These are phyloP conservation scores for Paguma larvata DNA, from an alignment of 2,797 vertebrate species.

Conservation along the genomic window DNA sequence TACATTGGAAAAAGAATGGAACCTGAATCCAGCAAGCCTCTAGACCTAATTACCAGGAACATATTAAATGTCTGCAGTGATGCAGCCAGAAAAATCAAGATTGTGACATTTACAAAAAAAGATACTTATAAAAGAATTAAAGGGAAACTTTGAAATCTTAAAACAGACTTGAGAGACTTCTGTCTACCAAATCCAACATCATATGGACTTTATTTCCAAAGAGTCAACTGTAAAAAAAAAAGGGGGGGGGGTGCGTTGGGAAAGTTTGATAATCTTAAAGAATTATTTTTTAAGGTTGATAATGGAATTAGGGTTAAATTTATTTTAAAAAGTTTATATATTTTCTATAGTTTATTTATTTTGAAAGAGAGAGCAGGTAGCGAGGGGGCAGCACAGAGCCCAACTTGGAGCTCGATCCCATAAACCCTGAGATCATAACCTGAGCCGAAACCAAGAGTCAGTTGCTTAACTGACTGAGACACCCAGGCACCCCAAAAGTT, in stretches of 20 bases:
- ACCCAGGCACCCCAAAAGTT: too few species aligned
- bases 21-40: neutral
- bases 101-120: neutral
- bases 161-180: neutral
- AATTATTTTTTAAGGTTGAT: neutral
- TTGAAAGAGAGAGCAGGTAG: too few species aligned
- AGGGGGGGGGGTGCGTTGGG: neutral
- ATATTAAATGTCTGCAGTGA: neutral
- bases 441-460: too few species aligned
- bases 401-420: too few species aligned
- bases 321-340: too few species aligned
- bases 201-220: neutral
- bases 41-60: neutral
- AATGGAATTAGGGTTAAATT: neutral
- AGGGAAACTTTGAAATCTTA: neutral
- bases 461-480: too few species aligned
- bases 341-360: too few species aligned
- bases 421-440: too few species aligned
- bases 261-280: neutral
- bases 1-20: neutral
- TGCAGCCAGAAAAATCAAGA: constrained; percentile 4
- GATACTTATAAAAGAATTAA: neutral
- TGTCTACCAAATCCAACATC: neutral
- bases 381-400: too few species aligned
- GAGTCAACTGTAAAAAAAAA: neutral